These are phyloP conservation scores for Crotalus horridus DNA, from an alignment of 2,113 vertebrate genomes.

Conservation along the genomic window DNA sequence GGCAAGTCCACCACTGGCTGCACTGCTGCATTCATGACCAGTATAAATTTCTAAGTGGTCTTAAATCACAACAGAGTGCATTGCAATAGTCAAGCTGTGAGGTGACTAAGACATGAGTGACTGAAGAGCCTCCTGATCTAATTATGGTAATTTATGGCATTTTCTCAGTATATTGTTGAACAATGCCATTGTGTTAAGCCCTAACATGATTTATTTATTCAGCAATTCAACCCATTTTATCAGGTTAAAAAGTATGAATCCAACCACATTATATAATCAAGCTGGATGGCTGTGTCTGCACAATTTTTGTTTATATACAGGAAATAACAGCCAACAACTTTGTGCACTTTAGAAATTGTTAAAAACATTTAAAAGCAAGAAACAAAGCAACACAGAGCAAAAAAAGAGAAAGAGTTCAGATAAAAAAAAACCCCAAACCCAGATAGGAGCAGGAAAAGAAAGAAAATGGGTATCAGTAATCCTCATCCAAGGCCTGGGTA, in stretches of 20 bases:
- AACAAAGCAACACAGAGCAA: neutral
- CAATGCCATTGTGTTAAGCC: neutral
- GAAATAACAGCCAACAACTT: neutral
- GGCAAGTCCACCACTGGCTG: neutral
- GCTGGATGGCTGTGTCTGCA: neutral
- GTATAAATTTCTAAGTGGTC: neutral
- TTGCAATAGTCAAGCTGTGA: neutral
- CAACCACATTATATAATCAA: neutral
- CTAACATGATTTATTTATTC: neutral
- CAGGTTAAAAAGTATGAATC: neutral
- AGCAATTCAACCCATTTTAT: neutral
- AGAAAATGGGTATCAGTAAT: neutral
- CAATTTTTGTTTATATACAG: neutral
- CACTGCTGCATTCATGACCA: neutral
- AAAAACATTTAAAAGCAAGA: neutral
- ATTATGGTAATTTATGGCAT: neutral
- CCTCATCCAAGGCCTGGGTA: neutral
- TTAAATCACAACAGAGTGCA: neutral
- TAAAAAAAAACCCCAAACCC: neutral
- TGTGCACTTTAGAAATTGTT: neutral
- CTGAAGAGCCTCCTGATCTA: neutral
- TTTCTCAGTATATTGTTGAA: neutral
- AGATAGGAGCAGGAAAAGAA: neutral
- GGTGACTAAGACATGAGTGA: neutral
- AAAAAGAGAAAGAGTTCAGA: neutral